Base-by-base conservation (phyloP, 1,140 invertebrate genomes). In the Bombus difficillimus region DNA sequence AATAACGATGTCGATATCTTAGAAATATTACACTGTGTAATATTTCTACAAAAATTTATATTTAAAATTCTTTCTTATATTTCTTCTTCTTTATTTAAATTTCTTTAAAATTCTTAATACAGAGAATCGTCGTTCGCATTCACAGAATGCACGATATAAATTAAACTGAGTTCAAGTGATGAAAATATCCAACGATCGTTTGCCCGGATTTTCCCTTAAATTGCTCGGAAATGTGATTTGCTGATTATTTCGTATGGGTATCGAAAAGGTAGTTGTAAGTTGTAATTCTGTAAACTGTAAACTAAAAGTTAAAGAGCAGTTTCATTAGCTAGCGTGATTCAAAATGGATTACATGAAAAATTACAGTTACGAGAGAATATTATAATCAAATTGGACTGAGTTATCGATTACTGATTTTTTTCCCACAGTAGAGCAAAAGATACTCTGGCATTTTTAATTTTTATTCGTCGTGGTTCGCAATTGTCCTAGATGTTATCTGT, bases 361-460 rank as follows among this genome's bases (percentile, higher is more conserved):
- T 64, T n/a, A 34, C 15, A 34, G 8, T 32, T 18, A 18, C n/a
- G 1, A n/a, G 13, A n/a, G 32, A 34, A 22, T 47, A 15, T 47
- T 15, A 43, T 43, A 43, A 43, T n/a, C 3, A 18, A 32, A 64
- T 32, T n/a, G 13, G 53, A 87, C 85, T 43, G 71, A 87, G 64
- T 86, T 81, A 66, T 47, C 41, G 41, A 41, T 41, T 41, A 41
- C 1, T 41, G 41, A 41, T 41, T 41, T 41, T 9, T 41, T 41
- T 12, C 10, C 41, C 41, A 41, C 10, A 12, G 10, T 8, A 12
- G 41, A 12, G 1, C 41, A 41, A 12, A 41, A 41, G 41, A 43
- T 15, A 43, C 13, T 43, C 43, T 15, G 3, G 3, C 43, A 43
- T 15, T 4, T 43, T 43, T 43, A 13, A 43, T 43, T 43, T 43